Evolutionary conservation across 2,797 vertebrate species (phyloP).

Genomic region (Botia kubotai): DNA sequence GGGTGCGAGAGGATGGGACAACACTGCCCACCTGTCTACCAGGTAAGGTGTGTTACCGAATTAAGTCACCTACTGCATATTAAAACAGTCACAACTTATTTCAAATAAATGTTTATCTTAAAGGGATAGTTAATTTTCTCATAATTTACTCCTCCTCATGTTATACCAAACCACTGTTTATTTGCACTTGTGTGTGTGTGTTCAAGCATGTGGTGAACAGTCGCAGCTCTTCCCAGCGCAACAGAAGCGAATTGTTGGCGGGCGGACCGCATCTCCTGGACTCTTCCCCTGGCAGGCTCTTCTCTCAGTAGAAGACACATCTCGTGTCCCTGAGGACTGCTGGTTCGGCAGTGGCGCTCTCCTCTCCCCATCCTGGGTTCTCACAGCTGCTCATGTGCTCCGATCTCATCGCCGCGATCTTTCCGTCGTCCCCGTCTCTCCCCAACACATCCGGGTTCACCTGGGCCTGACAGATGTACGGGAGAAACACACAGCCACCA

Average conservation of each 20-base stretch:
- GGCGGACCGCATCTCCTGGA: conserved; percentile 82
- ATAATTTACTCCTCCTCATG: too few species aligned
- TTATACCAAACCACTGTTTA: too few species aligned
- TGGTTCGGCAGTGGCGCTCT: conserved; percentile 96
- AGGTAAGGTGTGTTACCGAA: conserved; percentile 72
- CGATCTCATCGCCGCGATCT: conserved; percentile 89
- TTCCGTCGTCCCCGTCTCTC: conserved; percentile 83
- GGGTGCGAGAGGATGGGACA: conserved; percentile 81
- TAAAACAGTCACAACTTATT: neutral
- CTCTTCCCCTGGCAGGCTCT: conserved; percentile 96
- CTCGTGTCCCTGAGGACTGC: conserved; percentile 87
- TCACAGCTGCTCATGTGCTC: conserved; percentile 92
- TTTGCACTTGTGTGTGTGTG: conserved; percentile 3
- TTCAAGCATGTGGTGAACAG: conserved; percentile 85
- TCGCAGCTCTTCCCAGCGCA: conserved; percentile 79
- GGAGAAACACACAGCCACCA: conserved; percentile 78
- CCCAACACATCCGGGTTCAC: conserved; percentile 85
- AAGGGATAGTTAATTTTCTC: too few species aligned
- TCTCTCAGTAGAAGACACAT: conserved; percentile 89
- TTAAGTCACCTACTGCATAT: neutral
- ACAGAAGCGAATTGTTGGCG: conserved; percentile 91
- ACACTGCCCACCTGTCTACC: conserved; percentile 78
- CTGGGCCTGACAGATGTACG: conserved; percentile 84
- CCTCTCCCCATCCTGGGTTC: conserved; percentile 88
- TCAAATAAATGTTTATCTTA: too few species aligned